phyloP scores from a whole-genome alignment of 2,888 invertebrate species.

The Drosophila koepferae region DNA sequence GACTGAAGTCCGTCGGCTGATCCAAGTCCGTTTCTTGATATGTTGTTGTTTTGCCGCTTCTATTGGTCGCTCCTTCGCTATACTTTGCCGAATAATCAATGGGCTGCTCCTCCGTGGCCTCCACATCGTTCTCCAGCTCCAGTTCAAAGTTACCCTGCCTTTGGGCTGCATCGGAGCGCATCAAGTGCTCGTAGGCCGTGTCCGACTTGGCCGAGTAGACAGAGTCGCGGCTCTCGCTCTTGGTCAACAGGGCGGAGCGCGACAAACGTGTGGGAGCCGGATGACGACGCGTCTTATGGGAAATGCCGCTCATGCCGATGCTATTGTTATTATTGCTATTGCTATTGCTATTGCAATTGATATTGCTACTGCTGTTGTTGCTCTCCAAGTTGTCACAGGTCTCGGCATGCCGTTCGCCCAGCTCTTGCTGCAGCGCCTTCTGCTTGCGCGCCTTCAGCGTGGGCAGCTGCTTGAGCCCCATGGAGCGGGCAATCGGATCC shows the following conservation, averaged over 20 bases:
- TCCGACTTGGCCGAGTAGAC: constrained; percentile 93
- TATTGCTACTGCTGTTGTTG: constrained; percentile 4
- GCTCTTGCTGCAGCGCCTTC: constrained; percentile 92
- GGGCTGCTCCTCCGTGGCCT: constrained; percentile 88
- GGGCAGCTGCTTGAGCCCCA: constrained; percentile 92
- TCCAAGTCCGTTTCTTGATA: constrained; percentile 96
- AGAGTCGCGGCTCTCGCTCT: constrained; percentile 92
- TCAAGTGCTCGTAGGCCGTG: constrained; percentile 89
- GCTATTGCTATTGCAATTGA: constrained; percentile 4
- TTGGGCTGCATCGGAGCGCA: constrained; percentile 84
- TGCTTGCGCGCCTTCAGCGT: constrained; percentile 94
- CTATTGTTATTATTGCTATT: neutral
- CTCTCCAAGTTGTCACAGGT: constrained; percentile 94
- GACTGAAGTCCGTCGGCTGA: constrained; percentile 96
- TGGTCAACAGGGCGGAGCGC: constrained; percentile 82
- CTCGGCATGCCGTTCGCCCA: constrained; percentile 92
- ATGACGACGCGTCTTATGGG: constrained; percentile 46
- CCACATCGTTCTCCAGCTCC: constrained; percentile 74
- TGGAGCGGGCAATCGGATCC: constrained; percentile 91
- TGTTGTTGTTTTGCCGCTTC: constrained; percentile 76
- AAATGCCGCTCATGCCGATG: neutral
- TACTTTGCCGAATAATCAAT: constrained; percentile 92
- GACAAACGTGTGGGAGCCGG: constrained; percentile 67
- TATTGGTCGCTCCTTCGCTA: constrained; percentile 85
- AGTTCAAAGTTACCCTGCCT: constrained; percentile 51